Evolutionary conservation across 1,140 invertebrate species (phyloP).

Genomic region (Drosophila parvula): DNA sequence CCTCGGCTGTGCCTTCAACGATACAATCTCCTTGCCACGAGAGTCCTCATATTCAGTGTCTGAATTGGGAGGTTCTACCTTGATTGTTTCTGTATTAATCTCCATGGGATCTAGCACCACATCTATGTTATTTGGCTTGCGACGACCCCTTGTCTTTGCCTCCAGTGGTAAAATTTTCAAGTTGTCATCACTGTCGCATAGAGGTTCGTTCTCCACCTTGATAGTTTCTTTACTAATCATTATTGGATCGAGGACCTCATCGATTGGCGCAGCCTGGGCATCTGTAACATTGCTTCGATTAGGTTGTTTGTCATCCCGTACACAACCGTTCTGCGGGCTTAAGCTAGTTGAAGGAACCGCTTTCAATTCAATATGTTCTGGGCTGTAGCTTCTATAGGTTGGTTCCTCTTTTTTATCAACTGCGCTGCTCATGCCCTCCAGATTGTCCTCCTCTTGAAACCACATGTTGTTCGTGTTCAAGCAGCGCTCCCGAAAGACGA

Average conservation of each 20-base stretch:
- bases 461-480: slow-evolving; percentile 22
- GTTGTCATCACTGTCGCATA: background rate
- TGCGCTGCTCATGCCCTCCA: no score
- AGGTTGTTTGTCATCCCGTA: no score
- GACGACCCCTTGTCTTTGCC: background rate
- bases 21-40: background rate
- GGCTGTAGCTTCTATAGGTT: no score
- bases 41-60: background rate
- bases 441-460: background rate
- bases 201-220: background rate
- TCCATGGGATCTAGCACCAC: background rate
- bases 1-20: background rate
- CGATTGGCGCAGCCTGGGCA: no score
- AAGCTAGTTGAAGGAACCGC: no score
- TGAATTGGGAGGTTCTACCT: background rate
- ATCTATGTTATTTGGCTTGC: background rate
- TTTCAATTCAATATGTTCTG: no score
- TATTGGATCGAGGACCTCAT: background rate
- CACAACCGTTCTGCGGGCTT: no score
- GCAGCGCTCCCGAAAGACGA: slow-evolving; percentile 44
- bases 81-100: background rate
- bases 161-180: background rate
- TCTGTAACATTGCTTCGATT: no score
- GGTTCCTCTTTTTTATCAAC: background rate
- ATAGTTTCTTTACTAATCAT: background rate